A percentile compares a stretch with the other conserved stretches of the same genome.
These are phyloP conservation scores for Heliconius sara DNA, from an alignment of 2,888 invertebrate genomes.

Conservation along the genomic window DNA sequence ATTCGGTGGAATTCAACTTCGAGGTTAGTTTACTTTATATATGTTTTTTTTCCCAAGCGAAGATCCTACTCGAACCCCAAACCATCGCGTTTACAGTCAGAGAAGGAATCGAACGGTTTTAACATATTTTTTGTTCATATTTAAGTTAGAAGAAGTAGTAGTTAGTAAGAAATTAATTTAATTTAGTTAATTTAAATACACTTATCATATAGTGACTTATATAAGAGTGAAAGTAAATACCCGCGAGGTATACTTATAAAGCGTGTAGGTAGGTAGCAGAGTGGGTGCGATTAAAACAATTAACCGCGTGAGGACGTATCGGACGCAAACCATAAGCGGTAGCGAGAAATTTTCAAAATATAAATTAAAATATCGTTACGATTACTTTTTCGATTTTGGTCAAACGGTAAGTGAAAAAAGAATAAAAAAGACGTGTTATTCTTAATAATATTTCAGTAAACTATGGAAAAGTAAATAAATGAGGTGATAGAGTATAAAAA, in stretches of 20 bases:
- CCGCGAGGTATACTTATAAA: not conserved
- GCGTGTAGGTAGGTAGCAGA: not conserved
- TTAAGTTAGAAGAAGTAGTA: too few species aligned
- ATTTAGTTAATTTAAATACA: not conserved
- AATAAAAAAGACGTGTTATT: too few species aligned
- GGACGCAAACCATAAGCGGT: not conserved
- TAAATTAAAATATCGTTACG: too few species aligned
- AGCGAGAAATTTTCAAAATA: not conserved
- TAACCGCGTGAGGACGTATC: slow-evolving; percentile 47
- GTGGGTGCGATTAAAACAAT: slow-evolving; percentile 19
- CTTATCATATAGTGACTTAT: not conserved
- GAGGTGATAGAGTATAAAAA: too few species aligned
- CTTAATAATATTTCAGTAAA: too few species aligned
- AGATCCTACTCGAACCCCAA: not conserved
- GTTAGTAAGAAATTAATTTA: slow-evolving; percentile 5
- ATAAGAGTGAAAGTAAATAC: not conserved
- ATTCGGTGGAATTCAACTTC: too few species aligned
- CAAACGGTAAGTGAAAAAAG: too few species aligned
- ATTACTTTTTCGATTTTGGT: too few species aligned
- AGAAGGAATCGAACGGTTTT: not conserved
- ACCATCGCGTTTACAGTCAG: not conserved
- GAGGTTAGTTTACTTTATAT: not conserved
- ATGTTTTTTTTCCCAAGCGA: not conserved
- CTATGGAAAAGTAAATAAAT: too few species aligned
- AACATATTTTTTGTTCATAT: not conserved